Percentiles rank a stretch among this genome's conserved stretches.
Conservation (phyloP, 2,113 vertebrate genomes). For the Peromyscus maniculatus region DNA sequence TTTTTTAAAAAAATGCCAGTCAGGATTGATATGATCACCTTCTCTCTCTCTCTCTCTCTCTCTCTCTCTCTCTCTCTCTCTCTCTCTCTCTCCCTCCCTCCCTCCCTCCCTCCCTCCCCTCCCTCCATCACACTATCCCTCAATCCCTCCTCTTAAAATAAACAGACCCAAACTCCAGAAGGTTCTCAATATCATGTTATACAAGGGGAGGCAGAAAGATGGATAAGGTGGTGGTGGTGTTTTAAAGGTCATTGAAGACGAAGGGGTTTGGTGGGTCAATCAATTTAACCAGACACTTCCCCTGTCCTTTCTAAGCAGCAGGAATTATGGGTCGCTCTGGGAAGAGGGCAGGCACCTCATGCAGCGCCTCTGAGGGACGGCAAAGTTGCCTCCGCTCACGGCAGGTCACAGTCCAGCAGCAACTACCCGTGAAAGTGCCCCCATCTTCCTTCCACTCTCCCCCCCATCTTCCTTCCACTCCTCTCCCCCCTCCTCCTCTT, state of each 20-base stretch:
- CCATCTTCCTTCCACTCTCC: not conserved
- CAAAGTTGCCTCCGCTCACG: accelerated
- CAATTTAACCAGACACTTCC: not conserved
- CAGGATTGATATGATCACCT: not conserved
- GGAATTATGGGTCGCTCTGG: not conserved
- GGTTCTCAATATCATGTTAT: not conserved
- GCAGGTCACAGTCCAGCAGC: not conserved
- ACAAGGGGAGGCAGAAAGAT: not conserved
- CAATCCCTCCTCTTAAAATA: not conserved
- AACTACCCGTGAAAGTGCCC: not conserved
- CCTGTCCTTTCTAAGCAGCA: accelerated
- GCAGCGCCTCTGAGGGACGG: not conserved
- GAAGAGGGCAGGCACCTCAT: not conserved
- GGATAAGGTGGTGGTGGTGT: not conserved
- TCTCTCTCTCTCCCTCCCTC: no score
- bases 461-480: no score
- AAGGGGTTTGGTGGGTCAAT: not conserved
- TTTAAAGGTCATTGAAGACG: not conserved
- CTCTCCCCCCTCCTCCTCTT: no score
- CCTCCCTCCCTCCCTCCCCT: no score
- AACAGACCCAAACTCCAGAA: not conserved
- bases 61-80: no score
- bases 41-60: no score
- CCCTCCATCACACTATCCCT: not conserved
- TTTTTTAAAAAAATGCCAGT: not conserved